phyloP scores from a whole-genome alignment of 1,140 invertebrate genomes.

The Pemphigus obesinymphae region DNA sequence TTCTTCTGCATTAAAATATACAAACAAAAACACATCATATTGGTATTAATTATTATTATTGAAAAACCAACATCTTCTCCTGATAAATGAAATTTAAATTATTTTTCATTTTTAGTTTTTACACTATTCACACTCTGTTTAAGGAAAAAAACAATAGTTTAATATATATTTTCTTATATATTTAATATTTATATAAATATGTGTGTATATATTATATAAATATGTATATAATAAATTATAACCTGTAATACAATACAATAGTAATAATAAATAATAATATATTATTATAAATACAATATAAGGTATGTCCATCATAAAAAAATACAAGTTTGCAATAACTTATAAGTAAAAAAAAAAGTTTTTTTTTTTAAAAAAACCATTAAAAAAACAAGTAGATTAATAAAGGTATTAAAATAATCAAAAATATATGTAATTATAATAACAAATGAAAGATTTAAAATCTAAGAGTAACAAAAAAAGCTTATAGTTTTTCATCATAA shows the following conservation, averaged over 20 bases:
- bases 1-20: no score
- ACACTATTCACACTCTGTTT: not conserved
- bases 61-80: no score
- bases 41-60: no score
- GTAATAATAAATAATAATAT: slow-evolving; percentile 5
- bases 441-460: slow-evolving; percentile 23
- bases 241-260: slow-evolving; percentile 29
- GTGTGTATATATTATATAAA: not conserved
- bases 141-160: not conserved
- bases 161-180: slow-evolving; percentile 1
- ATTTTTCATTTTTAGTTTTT: no score
- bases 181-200: not conserved
- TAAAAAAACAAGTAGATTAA: not conserved
- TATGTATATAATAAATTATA: slow-evolving; percentile 33
- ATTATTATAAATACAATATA: slow-evolving; percentile 22
- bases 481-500: not conserved
- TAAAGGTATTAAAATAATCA: slow-evolving; percentile 1
- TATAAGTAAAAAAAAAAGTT: no score
- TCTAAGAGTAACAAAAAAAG: slow-evolving; percentile 32
- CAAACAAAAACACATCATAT: no score
- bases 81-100: no score
- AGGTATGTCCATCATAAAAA: not conserved
- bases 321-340: not conserved
- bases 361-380: not conserved
- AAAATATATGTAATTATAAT: slow-evolving; percentile 16